phyloP scores from a whole-genome alignment of 2,797 vertebrate genomes.

The Onychomys arenicola region DNA sequence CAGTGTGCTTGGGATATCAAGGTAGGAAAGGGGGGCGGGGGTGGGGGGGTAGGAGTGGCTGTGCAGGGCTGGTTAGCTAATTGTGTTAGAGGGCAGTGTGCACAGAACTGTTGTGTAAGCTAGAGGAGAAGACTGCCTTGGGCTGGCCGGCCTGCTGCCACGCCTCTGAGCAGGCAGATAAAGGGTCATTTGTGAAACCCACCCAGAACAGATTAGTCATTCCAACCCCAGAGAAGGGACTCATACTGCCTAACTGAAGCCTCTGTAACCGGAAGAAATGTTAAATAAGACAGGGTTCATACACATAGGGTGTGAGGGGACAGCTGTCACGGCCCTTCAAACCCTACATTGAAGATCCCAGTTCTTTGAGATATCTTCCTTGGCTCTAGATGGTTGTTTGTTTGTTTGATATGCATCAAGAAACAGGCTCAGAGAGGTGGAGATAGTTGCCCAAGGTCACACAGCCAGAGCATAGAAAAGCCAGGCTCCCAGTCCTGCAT shows the following conservation, averaged over 20 bases:
- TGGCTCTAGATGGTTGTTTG: not conserved
- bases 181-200: not conserved
- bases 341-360: not conserved
- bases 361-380: not conserved
- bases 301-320: not conserved
- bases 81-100: not conserved
- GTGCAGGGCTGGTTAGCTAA: not conserved
- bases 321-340: not conserved
- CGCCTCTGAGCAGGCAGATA: constrained; percentile 37
- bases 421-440: constrained; percentile 3
- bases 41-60: not conserved
- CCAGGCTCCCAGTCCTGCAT: not conserved
- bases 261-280: not conserved
- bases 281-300: not conserved
- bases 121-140: not conserved
- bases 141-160: not conserved
- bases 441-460: constrained; percentile 50
- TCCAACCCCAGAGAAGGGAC: not conserved
- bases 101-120: not conserved
- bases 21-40: not conserved
- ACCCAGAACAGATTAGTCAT: constrained; percentile 20
- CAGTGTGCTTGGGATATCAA: not conserved
- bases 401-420: not conserved
- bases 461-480: not conserved
- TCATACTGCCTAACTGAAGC: not conserved